Conservation (phyloP, 2,797 vertebrate genomes). For the Huso huso region DNA sequence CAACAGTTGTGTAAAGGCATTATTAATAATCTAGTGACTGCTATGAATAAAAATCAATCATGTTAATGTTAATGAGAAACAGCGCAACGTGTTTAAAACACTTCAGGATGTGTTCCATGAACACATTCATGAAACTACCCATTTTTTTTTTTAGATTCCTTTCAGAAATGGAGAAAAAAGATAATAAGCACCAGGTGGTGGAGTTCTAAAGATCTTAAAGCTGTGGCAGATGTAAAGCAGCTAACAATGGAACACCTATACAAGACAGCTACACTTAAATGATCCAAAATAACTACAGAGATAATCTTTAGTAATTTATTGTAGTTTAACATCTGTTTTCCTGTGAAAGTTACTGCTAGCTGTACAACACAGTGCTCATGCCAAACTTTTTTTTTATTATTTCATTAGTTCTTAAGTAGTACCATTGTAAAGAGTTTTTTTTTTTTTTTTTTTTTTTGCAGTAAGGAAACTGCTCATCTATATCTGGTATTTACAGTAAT, state of each 20-base stretch:
- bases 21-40: neutral
- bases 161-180: constrained; percentile 2
- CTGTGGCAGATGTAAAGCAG: constrained; percentile 5
- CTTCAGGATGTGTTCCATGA: constrained; percentile 10
- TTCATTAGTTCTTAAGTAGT: constrained; percentile 22
- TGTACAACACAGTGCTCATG: constrained; percentile 18
- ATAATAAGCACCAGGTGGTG: constrained; percentile 15
- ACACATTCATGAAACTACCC: constrained; percentile 10
- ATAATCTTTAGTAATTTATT: constrained; percentile 16
- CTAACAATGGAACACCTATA: constrained; percentile 9
- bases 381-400: constrained; percentile 18
- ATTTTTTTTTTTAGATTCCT: constrained; percentile 1
- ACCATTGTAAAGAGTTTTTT: constrained; percentile 22
- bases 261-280: constrained; percentile 6
- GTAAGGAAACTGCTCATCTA: neutral
- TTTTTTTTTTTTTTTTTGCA: constrained; percentile 17
- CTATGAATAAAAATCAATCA: constrained; percentile 14
- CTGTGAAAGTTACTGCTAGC: constrained; percentile 17
- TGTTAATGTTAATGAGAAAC: constrained; percentile 11
- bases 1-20: no score
- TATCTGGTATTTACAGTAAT: no score
- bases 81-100: constrained; percentile 12
- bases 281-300: constrained; percentile 4
- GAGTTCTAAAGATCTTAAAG: constrained; percentile 9
- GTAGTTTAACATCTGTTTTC: constrained; percentile 16